Evolutionary conservation across 2,888 invertebrate genomes (phyloP), one percentile per base, ranked within the genome.

Genomic region (Parnassius smintheus): DNA sequence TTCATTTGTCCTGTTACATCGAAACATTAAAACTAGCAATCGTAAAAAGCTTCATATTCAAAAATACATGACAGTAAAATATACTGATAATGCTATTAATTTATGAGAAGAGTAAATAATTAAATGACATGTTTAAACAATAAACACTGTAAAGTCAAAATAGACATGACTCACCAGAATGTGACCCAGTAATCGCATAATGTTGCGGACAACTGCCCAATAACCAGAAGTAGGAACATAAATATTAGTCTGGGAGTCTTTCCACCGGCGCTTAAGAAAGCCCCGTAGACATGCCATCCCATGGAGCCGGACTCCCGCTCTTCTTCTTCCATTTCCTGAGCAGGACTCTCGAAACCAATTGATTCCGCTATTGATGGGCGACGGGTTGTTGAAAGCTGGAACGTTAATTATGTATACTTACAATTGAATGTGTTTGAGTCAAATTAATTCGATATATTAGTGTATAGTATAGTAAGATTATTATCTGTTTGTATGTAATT

Each of bases 111-210:
- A 35, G 35, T 35, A 35, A 35, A 4, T 35, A 1, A 35, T 35
- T 35, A 35, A 35, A 7, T 35, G 35, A 35, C 4, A 25, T 25
- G 2, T 25, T 25, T 25, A 25, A 25, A 2, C 25, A 25, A 25
- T 25, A 25, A 25, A 25, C 2, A 25, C 25, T 25, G 25, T 25
- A 25, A 25, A 25, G 2, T 25, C 2, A 52, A 22, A 35, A 35
- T 2, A 10, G 50, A 50, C 18, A 11, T 60, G 55, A 65, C 76
- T 74, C 80, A 94, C 96, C 96, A 96, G 75, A 94, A 94, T 8
- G 95, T 95, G 10, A 96, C 93, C 92, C 96, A 96, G 73, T 94
- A 96, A 77, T 96, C 96, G 9, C 94, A 94, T 0, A 94, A 93
- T 48, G 95, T 96, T 0, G 95, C 94, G 9, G 94, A 88, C 0